Evolutionary conservation across 1,140 invertebrate genomes (phyloP), one percentile per base, ranked within the genome.

Genomic region (Caenorhabditis elegans): DNA sequence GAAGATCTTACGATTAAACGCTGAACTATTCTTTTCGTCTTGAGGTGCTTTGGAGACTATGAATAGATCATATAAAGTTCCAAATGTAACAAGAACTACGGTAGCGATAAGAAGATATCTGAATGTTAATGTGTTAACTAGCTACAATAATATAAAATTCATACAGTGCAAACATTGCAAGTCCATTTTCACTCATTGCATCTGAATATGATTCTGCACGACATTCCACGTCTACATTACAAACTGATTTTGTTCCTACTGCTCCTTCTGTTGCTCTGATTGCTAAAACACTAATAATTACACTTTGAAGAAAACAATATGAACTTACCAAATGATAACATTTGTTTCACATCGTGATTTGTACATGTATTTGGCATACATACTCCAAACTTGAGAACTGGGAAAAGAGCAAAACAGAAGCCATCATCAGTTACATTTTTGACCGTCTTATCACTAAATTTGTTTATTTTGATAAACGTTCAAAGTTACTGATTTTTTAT

Each of bases 301-400:
- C n/a, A n/a, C n/a, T n/a, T n/a, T n/a, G n/a, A n/a, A n/a, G n/a
- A n/a, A n/a, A n/a, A n/a, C n/a, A 13, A 46, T 36, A 3, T 79
- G 26, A 28, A 65, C 81, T 46, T 77, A 88, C 87, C 70, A 53
- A 87, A 88, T 51, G 88, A 70, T 13, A 89, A 31, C 39, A 89
- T 86, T 49, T 82, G 82, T 49, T 83, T 70, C 3, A 88, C 86
- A 83, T 89, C 88, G 80, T 89, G 87, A 77, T 88, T 83, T 1
- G 88, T 89, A 48, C 88, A 89, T 10, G 87, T 87, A 75, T 89
- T 89, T 6, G 88, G 88, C 39, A 84, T 85, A 55, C 88, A 89
- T 17, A 89, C 55, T 34, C 88, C 88, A 26, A 89, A 81, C 76
- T 89, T 89, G 2, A 89, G 47, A 22, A 89, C 79, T 11, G 88